Percentiles rank a stretch among this genome's conserved stretches.
phyloP scores from a whole-genome alignment of 1,140 invertebrate genomes.

The Drosophila burlai region DNA sequence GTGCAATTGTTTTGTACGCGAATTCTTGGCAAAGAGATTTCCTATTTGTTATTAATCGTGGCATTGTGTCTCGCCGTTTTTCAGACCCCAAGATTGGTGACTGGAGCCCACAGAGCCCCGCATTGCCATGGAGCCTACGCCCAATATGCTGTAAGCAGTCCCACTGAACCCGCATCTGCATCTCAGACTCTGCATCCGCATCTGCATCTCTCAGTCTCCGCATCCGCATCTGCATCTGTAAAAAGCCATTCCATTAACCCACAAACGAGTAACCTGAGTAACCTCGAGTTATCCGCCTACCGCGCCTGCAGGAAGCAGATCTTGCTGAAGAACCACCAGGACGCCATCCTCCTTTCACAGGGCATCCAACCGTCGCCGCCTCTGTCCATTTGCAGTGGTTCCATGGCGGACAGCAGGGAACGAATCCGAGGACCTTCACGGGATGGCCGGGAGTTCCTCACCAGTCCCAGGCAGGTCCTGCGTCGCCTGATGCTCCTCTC shows the following conservation, averaged over 20 bases:
- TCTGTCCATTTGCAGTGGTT: slow-evolving; percentile 40
- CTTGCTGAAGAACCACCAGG: slow-evolving; percentile 79
- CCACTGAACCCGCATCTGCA: slow-evolving; percentile 46
- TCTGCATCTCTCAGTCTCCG: slow-evolving; percentile 41
- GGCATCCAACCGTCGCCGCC: slow-evolving; percentile 33
- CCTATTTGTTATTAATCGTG: slow-evolving; percentile 68
- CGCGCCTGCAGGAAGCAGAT: slow-evolving; percentile 69
- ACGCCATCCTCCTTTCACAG: slow-evolving; percentile 54
- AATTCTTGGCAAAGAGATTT: slow-evolving; percentile 71
- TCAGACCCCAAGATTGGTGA: slow-evolving; percentile 17
- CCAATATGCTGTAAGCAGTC: slow-evolving; percentile 72
- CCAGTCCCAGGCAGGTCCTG: slow-evolving; percentile 90
- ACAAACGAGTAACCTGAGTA: slow-evolving; percentile 33
- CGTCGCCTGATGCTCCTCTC: slow-evolving; percentile 90
- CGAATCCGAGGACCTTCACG: slow-evolving; percentile 85
- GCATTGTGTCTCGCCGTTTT: slow-evolving; percentile 51
- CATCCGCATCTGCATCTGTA: slow-evolving; percentile 56
- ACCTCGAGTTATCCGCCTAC: slow-evolving; percentile 19
- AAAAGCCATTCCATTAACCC: slow-evolving; percentile 58
- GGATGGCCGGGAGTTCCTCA: slow-evolving; percentile 87
- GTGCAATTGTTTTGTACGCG: slow-evolving; percentile 68
- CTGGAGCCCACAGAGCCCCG: slow-evolving; percentile 15
- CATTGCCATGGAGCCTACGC: slow-evolving; percentile 56
- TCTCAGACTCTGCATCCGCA: slow-evolving; percentile 34
- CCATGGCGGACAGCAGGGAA: slow-evolving; percentile 87